A percentile compares a stretch with the other conserved stretches of the same genome.
phyloP scores from a whole-genome alignment of 2,888 invertebrate genomes.

The Andrena fulva region DNA sequence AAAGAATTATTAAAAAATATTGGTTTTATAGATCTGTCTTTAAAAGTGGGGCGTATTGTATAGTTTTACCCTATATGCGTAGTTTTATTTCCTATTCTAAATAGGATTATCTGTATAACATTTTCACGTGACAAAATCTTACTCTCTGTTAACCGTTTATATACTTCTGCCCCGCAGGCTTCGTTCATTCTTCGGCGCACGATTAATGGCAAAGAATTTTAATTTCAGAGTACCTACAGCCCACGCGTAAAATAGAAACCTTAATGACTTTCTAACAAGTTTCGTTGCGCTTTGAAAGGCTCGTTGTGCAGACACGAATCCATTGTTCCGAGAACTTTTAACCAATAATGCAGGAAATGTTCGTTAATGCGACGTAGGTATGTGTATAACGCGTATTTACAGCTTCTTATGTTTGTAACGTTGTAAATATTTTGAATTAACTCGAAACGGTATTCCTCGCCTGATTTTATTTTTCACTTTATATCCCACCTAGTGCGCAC shows the following conservation, averaged over 20 bases:
- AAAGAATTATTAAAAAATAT: too few relatives aligned
- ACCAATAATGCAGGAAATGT: slow-evolving; percentile 26
- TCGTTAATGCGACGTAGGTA: slow-evolving; percentile 7
- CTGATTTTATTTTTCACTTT: too few relatives aligned
- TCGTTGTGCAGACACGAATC: not conserved
- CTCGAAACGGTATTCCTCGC: not conserved
- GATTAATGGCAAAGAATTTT: slow-evolving; percentile 32
- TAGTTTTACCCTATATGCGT: too few relatives aligned
- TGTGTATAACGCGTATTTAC: not conserved
- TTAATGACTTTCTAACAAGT: slow-evolving; percentile 16
- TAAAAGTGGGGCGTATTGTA: too few relatives aligned
- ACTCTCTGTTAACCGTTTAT: not conserved
- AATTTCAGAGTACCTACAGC: slow-evolving; percentile 14
- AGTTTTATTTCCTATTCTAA: too few relatives aligned
- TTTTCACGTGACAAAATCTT: not conserved
- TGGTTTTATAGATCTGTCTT: too few relatives aligned
- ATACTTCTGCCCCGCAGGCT: not conserved
- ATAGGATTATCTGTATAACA: not conserved
- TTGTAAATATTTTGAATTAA: not conserved
- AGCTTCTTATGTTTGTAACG: too few relatives aligned
- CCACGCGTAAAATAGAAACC: slow-evolving; percentile 13
- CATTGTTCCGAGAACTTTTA: slow-evolving; percentile 42
- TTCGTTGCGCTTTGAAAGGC: slow-evolving; percentile 14
- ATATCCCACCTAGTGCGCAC: too few relatives aligned
- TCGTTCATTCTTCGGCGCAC: not conserved